Conservation (phyloP, 2,888 invertebrate genomes). For the Sinhomidia bicolor region DNA sequence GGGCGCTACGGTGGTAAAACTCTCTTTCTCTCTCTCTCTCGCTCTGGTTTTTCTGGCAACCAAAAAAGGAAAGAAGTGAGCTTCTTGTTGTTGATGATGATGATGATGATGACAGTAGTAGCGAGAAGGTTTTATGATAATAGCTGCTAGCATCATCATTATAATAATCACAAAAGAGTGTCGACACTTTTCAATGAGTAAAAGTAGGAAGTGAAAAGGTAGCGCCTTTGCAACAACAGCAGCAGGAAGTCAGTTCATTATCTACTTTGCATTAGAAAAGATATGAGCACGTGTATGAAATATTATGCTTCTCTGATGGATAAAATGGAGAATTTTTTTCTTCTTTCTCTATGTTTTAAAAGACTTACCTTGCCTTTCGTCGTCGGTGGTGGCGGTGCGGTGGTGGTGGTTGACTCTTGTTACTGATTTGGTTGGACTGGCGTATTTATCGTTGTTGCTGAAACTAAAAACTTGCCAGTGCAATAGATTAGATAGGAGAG, state of each 20-base stretch:
- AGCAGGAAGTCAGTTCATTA: conserved; percentile 50
- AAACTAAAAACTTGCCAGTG: no score
- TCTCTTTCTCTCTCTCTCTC: no score
- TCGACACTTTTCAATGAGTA: conserved; percentile 28
- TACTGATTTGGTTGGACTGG: no score
- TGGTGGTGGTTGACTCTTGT: no score
- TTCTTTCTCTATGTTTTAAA: background rate
- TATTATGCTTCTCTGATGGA: conserved; percentile 47
- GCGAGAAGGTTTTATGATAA: conserved; percentile 39
- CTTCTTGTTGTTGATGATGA: background rate
- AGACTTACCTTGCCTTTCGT: background rate
- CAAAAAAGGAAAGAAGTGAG: background rate
- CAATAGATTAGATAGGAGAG: no score
- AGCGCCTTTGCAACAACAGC: background rate
- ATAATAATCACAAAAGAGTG: conserved; percentile 40
- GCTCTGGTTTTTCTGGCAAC: background rate
- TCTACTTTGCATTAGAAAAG: conserved; percentile 27
- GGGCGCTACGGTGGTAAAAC: background rate
- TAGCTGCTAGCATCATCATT: conserved; percentile 34
- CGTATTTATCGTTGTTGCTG: no score
- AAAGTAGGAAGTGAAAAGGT: conserved; percentile 35
- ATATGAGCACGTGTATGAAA: conserved; percentile 32
- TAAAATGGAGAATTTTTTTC: background rate
- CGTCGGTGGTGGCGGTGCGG: background rate
- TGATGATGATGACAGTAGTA: conserved; percentile 1